Percentiles rank a stretch among this genome's conserved stretches.
These are phyloP conservation scores for Rhamnusium bicolor DNA, from an alignment of 2,888 invertebrate species.

Conservation along the genomic window DNA sequence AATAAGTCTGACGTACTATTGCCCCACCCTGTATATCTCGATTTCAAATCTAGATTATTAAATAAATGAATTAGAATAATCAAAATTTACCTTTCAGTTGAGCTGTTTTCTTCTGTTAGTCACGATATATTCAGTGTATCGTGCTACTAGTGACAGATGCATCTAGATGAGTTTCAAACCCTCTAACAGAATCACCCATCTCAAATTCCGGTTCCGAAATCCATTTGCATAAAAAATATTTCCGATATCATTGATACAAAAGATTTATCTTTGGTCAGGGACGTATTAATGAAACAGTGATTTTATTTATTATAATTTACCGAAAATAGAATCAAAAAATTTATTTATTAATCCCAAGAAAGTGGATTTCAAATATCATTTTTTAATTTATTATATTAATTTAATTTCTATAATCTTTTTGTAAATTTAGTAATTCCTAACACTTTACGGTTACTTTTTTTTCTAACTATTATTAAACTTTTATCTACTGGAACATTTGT, in stretches of 20 bases:
- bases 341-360: too few relatives aligned
- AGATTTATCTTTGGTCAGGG: neutral
- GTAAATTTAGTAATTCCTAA: too few relatives aligned
- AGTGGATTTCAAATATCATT: too few relatives aligned
- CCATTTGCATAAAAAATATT: conserved; percentile 60
- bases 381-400: too few relatives aligned
- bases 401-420: too few relatives aligned
- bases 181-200: conserved; percentile 45
- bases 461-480: too few relatives aligned
- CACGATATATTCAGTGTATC: too few relatives aligned
- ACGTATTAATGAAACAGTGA: neutral
- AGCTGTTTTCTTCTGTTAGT: neutral
- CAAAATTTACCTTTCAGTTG: conserved; percentile 1
- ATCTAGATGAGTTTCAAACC: conserved; percentile 1
- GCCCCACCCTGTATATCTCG: neutral
- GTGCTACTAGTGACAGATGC: conserved; percentile 22
- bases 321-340: too few relatives aligned
- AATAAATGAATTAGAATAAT: neutral
- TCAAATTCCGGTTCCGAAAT: conserved; percentile 56
- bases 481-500: too few relatives aligned
- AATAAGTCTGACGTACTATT: too few relatives aligned
- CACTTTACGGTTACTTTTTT: too few relatives aligned
- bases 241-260: conserved; percentile 52
- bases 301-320: too few relatives aligned
- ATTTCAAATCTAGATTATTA: neutral